Evolutionary conservation across 2,888 invertebrate species (phyloP), one percentile per base, ranked within the genome.

Genomic region (Brachynemurus nebulosus): DNA sequence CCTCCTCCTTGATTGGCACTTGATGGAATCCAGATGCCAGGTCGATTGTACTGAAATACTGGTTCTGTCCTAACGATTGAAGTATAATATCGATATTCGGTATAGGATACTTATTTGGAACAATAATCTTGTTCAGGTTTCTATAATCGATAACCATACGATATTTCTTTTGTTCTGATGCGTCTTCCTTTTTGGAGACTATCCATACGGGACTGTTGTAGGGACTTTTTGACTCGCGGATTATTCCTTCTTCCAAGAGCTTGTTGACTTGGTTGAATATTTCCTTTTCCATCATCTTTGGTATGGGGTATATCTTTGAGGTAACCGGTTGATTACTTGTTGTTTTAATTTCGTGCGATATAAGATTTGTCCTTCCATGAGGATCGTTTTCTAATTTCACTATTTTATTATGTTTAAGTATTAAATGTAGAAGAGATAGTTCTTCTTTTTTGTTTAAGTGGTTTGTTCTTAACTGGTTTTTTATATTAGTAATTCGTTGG

Each of bases 1-100:
- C 40, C 7, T 40, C 40, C 27, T 11, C 16, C 9, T 34, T 40
- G 5, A 49, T 20, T 21, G 2, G 3, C n/a, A 38, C 21, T 20
- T 38, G 38, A 11, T 38, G 38, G 21, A 20, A 38, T 7, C 38
- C 38, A 5, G 20, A 20, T 3, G 21, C 38, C 11, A 38, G 21
- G 8, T 38, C 38, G 3, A 20, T 5, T 11, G 38, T 38, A 2
- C n/a, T 12, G n/a, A 38, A 38, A 1, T 20, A 38, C 7, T 20
- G 4, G n/a, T 14, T 12, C n/a, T 20, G 19, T 20, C 38, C 21
- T 12, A 38, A 20, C 5, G 5, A 12, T 2, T 14, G n/a, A 6
- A 38, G 14, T 2, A 38, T 38, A 4, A 17, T 3, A 4, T 14
- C 12, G 8, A 38, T 38, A 14, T 38, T 38, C 2, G 38, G 12